Percentiles rank a stretch among this genome's conserved stretches.
Evolutionary conservation across 37 sponge, comb jelly and placozoan genomes (phyloP).

Genomic region (Oopsacas minuta): DNA sequence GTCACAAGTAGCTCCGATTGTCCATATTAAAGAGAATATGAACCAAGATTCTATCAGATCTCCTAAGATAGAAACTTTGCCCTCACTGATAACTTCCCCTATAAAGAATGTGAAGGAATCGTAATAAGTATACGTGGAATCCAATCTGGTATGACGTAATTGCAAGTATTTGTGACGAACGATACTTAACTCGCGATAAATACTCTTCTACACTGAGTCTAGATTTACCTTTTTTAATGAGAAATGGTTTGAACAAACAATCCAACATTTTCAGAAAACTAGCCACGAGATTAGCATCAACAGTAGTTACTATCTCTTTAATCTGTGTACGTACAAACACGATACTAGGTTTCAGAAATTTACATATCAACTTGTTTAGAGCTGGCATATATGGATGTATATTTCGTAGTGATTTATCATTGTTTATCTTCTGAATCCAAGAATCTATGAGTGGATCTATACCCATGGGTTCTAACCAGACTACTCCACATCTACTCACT

Average conservation of each 20-base stretch:
- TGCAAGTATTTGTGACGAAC: no score
- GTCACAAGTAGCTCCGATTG: constrained; percentile 69
- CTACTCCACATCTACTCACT: constrained; percentile 95
- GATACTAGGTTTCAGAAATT: constrained; percentile 40
- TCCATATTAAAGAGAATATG: constrained; percentile 78
- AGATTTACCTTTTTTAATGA: constrained; percentile 51
- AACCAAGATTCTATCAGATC: constrained; percentile 38
- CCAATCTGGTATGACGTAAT: no score
- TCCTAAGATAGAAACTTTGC: no score
- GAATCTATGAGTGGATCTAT: background rate
- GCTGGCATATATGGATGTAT: background rate
- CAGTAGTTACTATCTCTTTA: constrained; percentile 71
- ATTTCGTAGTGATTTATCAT: background rate
- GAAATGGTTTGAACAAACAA: constrained; percentile 80
- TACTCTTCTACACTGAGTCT: background rate
- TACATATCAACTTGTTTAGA: background rate
- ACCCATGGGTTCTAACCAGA: constrained; percentile 71
- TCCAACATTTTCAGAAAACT: constrained; percentile 72
- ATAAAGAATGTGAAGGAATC: no score
- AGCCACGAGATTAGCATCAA: constrained; percentile 76
- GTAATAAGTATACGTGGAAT: background rate
- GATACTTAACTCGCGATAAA: no score
- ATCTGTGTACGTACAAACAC: constrained; percentile 54
- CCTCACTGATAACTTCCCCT: no score
- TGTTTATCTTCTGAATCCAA: background rate